A percentile compares a stretch with the other conserved stretches of the same genome.
These are phyloP conservation scores for Iguana delicatissima DNA, from an alignment of 2,797 vertebrate genomes.

Conservation along the genomic window DNA sequence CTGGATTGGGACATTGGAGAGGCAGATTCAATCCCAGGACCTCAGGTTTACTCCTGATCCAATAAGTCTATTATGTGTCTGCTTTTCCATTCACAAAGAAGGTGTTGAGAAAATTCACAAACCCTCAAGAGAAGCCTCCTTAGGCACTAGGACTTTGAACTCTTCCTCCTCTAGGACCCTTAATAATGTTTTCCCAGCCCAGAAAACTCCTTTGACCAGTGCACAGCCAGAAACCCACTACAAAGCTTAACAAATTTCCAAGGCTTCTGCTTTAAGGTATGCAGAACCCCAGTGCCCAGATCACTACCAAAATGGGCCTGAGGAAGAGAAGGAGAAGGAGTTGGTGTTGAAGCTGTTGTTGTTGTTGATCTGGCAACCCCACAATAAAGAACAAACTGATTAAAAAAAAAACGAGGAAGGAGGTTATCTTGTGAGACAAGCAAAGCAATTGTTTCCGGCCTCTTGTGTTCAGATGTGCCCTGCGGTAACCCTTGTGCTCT, in stretches of 20 bases:
- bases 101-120: not conserved
- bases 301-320: not conserved
- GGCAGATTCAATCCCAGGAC: too few species aligned
- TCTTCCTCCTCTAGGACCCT: not conserved
- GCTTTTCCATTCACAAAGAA: not conserved
- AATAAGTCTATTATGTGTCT: too few species aligned
- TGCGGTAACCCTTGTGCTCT: slow-evolving; percentile 81
- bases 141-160: not conserved
- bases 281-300: not conserved
- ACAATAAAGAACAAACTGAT: slow-evolving; percentile 19
- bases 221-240: slow-evolving; percentile 37
- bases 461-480: slow-evolving; percentile 75
- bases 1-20: too few species aligned
- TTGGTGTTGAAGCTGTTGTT: not conserved
- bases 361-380: slow-evolving; percentile 29
- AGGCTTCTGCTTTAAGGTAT: not conserved
- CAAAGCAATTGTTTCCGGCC: slow-evolving; percentile 80
- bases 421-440: slow-evolving; percentile 78
- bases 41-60: too few species aligned
- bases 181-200: not conserved
- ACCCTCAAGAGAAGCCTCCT: not conserved
- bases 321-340: not conserved
- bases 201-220: slow-evolving; percentile 50
- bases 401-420: slow-evolving; percentile 51
- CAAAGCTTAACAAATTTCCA: slow-evolving; percentile 62